Evolutionary conservation across 2,113 vertebrate species (phyloP), one percentile per base, ranked within the genome.

Genomic region (Ancistrus triradiatus): DNA sequence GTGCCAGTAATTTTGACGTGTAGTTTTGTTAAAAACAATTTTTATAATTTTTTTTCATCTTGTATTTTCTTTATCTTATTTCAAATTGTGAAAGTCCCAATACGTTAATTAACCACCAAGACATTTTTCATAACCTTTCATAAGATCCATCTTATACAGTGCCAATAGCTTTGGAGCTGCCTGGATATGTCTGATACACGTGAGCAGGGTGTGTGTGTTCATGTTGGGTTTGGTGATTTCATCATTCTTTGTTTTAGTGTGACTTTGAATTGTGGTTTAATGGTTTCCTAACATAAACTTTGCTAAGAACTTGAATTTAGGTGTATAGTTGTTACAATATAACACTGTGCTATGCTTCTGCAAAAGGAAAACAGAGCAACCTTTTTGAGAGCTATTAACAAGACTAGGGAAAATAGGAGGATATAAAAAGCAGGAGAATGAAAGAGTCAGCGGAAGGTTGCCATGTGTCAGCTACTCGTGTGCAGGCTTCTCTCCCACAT

Each of bases 371-470:
- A n/a, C n/a, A n/a, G n/a, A n/a, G n/a, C n/a, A n/a, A n/a, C n/a
- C n/a, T n/a, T n/a, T n/a, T 18, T 24, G 46, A 55, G 46, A n/a
- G n/a, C n/a, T n/a, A n/a, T n/a, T n/a, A n/a, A n/a, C n/a, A n/a
- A n/a, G n/a, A n/a, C n/a, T n/a, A n/a, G n/a, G 17, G 47, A 43
- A 61, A 61, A 67, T 59, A 74, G 17, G 40, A 31, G 22, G 43
- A 38, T 61, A 51, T 59, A 65, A 56, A 60, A 59, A 67, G 46
- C 59, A n/a, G 18, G 37, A 68, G 53, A 74, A 59, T 58, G 28
- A 60, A 66, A 46, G 61, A 75, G 60, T 72, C 74, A 75, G 74
- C 70, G 17, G 17, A 31, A 52, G 64, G 70, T 69, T 73, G 66
- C 61, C 70, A 69, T 74, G 62, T 68, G 69, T 69, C 63, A 67